Evolutionary conservation across 2,888 invertebrate species (phyloP), one percentile per base, ranked within the genome.

Genomic region (Aphidius colemani): DNA sequence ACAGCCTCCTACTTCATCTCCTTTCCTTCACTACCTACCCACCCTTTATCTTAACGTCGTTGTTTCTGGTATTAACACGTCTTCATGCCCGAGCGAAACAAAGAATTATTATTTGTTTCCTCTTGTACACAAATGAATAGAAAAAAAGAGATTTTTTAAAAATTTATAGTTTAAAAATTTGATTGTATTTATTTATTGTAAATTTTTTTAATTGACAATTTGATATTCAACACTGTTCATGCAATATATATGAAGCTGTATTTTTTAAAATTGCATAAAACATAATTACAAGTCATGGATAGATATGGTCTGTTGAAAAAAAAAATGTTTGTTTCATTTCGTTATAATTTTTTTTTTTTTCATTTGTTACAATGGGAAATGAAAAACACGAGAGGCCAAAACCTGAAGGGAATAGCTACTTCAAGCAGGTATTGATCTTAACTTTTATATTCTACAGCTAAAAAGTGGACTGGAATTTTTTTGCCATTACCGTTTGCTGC

Each of bases 101-200:
- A 80, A 80, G 79, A 81, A 81, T 81, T 81, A 80, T 80, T 80
- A 79, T 80, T 80, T 80, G 77, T 74, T 74, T 75, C 74, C 72
- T 74, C 58, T 53, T 10, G n/a, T 18, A 18, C 13, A 18, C 30
- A 3, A 30, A 30, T 30, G 30, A 30, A 30, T 0, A 30, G 5
- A 30, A 5, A 30, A 30, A 30, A 30, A 30, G 3, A 30, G 55
- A 44, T 9, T 13, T 55, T 55, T 43, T 10, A 30, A 30, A 1
- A 79, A 80, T 80, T 78, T 77, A 74, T 77, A 80, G 78, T 80
- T 78, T 77, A 76, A 78, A 80, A 80, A 56, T 44, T 44, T 7
- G 18, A 5, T 45, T 43, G 56, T 55, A n/a, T 7, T 7, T 40
- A 55, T 51, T 51, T 51, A 51, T 51, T 30, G 8, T 2, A 7